Evolutionary conservation across 2,113 vertebrate species (phyloP).

Genomic region (Shinisaurus crocodilurus): DNA sequence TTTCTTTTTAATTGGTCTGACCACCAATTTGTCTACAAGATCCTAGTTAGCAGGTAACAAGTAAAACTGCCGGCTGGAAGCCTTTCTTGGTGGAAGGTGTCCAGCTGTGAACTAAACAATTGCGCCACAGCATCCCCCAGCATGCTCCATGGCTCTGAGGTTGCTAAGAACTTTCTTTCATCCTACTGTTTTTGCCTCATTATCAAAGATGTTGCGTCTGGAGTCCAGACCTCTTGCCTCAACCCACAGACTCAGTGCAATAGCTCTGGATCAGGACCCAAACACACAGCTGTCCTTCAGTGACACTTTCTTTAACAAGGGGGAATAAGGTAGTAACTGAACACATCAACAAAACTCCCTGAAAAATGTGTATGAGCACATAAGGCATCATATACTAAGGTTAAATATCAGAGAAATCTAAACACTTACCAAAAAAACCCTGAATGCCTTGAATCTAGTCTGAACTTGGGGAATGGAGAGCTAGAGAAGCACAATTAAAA

Average conservation of each 20-base stretch:
- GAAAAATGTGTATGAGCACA: conserved; percentile 1
- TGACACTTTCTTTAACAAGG: conserved; percentile 14
- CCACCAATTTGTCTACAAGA: conserved; percentile 53
- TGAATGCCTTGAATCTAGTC: conserved; percentile 35
- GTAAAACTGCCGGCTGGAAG: conserved; percentile 47
- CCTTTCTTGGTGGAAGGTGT: conserved; percentile 35
- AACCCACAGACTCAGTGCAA: conserved; percentile 34
- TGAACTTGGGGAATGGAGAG: neutral
- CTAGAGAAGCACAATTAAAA: conserved; percentile 13
- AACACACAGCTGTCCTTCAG: neutral
- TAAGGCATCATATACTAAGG: conserved; percentile 6
- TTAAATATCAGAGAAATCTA: conserved; percentile 32
- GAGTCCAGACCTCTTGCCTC: conserved; percentile 46
- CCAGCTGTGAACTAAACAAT: conserved; percentile 33
- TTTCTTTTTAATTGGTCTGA: conserved; percentile 51
- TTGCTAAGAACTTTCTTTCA: conserved; percentile 41
- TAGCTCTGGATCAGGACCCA: neutral
- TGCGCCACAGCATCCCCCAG: conserved; percentile 45
- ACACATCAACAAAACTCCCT: neutral
- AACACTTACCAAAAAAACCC: neutral
- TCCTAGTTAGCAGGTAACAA: conserved; percentile 43
- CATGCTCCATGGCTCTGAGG: neutral
- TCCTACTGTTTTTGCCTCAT: conserved; percentile 28
- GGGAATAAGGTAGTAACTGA: conserved; percentile 12
- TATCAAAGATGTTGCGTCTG: conserved; percentile 43